A percentile compares a stretch with the other conserved stretches of the same genome.
Evolutionary conservation across 2,113 vertebrate species (phyloP).

Genomic region (Thinocorus orbignyianus): DNA sequence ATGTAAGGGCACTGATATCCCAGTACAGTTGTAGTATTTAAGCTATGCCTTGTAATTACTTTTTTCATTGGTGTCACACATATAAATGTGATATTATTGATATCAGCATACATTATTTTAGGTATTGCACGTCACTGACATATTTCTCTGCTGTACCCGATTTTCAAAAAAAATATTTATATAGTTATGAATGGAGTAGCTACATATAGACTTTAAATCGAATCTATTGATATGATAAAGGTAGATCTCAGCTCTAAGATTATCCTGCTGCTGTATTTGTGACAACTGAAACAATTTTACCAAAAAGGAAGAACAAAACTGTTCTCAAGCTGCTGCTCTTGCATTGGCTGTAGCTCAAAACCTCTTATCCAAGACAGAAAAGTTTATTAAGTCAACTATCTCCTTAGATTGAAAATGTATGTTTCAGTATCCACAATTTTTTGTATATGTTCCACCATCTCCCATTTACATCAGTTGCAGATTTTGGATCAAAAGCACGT

Average conservation of each 20-base stretch:
- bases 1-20: not conserved
- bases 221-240: not conserved
- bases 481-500: not conserved
- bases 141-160: not conserved
- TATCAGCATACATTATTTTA: not conserved
- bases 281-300: not conserved
- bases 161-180: not conserved
- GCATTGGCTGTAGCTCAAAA: not conserved
- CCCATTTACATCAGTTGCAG: not conserved
- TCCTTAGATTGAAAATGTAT: not conserved
- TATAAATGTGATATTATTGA: not conserved
- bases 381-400: not conserved
- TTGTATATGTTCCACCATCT: not conserved
- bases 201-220: not conserved
- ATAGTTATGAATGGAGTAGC: not conserved
- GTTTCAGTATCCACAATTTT: not conserved
- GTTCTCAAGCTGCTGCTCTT: not conserved
- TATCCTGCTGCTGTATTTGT: not conserved
- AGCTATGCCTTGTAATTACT: not conserved
- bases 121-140: not conserved
- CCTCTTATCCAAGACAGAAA: not conserved
- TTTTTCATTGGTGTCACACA: not conserved
- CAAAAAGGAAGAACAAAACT: not conserved
- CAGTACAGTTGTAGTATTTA: not conserved
- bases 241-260: not conserved